Evolutionary conservation across 2,888 invertebrate genomes (phyloP), one percentile per base, ranked within the genome.

Genomic region (Helobdella robusta): DNA sequence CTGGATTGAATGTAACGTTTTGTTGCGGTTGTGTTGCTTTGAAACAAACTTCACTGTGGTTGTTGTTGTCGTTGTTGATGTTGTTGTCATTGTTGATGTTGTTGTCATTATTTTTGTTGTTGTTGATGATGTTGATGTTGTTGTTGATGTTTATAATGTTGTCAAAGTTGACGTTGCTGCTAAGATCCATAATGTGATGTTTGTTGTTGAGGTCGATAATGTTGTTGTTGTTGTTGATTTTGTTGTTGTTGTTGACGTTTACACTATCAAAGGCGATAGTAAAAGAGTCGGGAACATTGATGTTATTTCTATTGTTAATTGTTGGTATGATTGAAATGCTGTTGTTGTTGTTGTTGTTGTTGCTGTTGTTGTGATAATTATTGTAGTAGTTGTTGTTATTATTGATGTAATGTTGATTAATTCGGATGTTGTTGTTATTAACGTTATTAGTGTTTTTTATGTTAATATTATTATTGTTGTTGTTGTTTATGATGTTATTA

Each of bases 1-100:
- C 76, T 30, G 74, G 74, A 28, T 71, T 71, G 63, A 73, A 73
- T 5, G 76, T 75, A 60, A 74, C 71, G 65, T 75, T 75, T 15
- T 68, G 67, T 8, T 71, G 72, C 1, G 74, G 67, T 8, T 71
- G 72, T 1, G 74, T 74, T 5, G 70, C 69, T 44, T 69, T 66
- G 68, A 76, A 76, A 20, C 30, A 50, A 3, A 36, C 64, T 18
- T 66, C 63, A 11, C 20, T 52, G 54, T 15, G 28, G 48, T 8
- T 30, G 34, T 35, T 59, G 52, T 59, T 28, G 59, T 36, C 52
- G 61, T 25, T 66, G 52, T 36, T 50, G 40, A 50, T 61, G 61
- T 20, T 66, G 60, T 25, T 46, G 61, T 5, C 2, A 18, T 23
- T 35, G 59, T 36, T 28, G 4, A 5, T 54, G 35, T n/a, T 28